A percentile compares a stretch with the other conserved stretches of the same genome.
These are phyloP conservation scores for Tiphia femorata DNA, from an alignment of 2,888 invertebrate species.

Conservation along the genomic window DNA sequence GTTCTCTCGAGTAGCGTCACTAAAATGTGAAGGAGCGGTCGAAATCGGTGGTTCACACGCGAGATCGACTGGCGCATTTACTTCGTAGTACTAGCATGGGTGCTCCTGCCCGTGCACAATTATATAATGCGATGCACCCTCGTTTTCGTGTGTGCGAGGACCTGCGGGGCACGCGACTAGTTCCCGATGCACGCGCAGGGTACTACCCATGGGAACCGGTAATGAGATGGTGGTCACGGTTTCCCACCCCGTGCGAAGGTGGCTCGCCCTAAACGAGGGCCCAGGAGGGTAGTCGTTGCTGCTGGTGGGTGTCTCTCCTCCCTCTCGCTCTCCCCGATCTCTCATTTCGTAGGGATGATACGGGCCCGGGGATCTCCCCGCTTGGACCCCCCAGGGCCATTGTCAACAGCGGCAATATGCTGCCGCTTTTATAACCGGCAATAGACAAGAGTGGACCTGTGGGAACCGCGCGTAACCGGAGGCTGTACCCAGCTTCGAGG, in stretches of 20 bases:
- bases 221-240: conserved; percentile 68
- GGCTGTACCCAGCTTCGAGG: too few species aligned
- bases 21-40: conserved; percentile 13
- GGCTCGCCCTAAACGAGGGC: conserved; percentile 11
- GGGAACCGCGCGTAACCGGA: conserved; percentile 60
- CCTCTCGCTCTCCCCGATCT: neutral
- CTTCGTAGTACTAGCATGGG: too few species aligned
- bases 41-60: conserved; percentile 53
- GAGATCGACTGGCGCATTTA: conserved; percentile 40
- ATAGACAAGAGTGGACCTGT: conserved; percentile 60
- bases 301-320: conserved; percentile 31
- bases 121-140: conserved; percentile 66
- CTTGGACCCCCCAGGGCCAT: conserved; percentile 62
- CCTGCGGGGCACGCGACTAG: conserved; percentile 52
- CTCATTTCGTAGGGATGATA: conserved; percentile 38
- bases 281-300: conserved; percentile 15
- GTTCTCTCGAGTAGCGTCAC: neutral
- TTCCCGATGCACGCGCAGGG: conserved; percentile 45
- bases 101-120: conserved; percentile 49
- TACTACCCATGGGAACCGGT: conserved; percentile 68
- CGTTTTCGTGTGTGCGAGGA: conserved; percentile 36
- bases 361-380: conserved; percentile 44
- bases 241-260: conserved; percentile 60
- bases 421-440: conserved; percentile 47
- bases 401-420: conserved; percentile 69